Conservation (phyloP, 2,888 invertebrate genomes). For the Arrhopalites spinosus region DNA sequence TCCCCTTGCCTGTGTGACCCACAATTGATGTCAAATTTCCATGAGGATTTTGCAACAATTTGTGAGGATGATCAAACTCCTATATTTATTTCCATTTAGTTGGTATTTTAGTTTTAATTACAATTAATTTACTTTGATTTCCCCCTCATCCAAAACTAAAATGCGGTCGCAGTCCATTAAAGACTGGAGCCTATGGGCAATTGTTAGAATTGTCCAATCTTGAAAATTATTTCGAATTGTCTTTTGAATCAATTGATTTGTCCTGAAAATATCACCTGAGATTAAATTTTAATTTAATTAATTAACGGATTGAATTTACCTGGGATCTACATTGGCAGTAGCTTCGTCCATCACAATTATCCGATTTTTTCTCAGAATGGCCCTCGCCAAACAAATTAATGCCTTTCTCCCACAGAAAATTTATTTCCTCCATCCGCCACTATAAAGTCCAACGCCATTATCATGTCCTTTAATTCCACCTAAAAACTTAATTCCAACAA, state of each 20-base stretch:
- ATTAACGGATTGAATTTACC: slow-evolving; percentile 57
- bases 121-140: slow-evolving; percentile 62
- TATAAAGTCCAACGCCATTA: slow-evolving; percentile 39
- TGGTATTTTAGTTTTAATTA: no score
- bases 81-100: slow-evolving; percentile 40
- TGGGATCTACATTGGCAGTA: slow-evolving; percentile 51
- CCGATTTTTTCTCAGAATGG: slow-evolving; percentile 47
- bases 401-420: slow-evolving; percentile 50
- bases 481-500: no score
- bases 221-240: slow-evolving; percentile 80
- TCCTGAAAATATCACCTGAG: slow-evolving; percentile 58
- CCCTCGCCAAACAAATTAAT: slow-evolving; percentile 51
- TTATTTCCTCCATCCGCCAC: slow-evolving; percentile 50
- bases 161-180: slow-evolving; percentile 63
- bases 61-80: slow-evolving; percentile 79
- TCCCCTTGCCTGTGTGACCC: slow-evolving; percentile 71
- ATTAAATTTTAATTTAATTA: background rate
- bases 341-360: slow-evolving; percentile 54
- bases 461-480: slow-evolving; percentile 41
- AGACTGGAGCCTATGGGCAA: slow-evolving; percentile 88
- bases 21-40: slow-evolving; percentile 71
- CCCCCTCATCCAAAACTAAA: slow-evolving; percentile 83
- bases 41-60: slow-evolving; percentile 66
- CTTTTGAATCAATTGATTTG: slow-evolving; percentile 81
- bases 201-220: slow-evolving; percentile 84